Evolutionary conservation across 64 coral and sea anemone genomes (phyloP).

Genomic region (Exaiptasia diaphana): DNA sequence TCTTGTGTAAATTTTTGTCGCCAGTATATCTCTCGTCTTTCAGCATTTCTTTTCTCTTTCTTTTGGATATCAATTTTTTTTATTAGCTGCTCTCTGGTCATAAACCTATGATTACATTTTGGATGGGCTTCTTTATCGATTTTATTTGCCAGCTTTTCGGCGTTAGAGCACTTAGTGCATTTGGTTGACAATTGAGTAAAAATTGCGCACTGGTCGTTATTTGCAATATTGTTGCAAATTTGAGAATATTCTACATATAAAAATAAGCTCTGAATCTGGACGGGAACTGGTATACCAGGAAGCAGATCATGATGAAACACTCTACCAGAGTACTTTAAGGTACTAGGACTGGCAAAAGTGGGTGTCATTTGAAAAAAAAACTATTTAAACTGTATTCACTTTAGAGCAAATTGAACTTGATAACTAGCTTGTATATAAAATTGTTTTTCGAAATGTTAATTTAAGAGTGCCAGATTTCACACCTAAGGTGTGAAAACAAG

Average conservation of each 20-base stretch:
- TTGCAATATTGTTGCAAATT: neutral
- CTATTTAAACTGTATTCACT: too few species aligned
- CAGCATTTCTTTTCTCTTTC: neutral
- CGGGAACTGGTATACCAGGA: too few species aligned
- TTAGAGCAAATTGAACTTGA: too few species aligned
- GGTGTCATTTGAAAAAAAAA: too few species aligned
- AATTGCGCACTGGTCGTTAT: neutral
- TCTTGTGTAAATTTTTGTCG: neutral
- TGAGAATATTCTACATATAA: neutral
- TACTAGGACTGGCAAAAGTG: too few species aligned
- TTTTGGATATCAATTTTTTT: neutral
- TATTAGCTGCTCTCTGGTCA: neutral
- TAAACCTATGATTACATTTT: neutral
- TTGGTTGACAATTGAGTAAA: neutral
- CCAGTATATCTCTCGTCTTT: conserved; percentile 38
- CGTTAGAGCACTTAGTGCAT: neutral
- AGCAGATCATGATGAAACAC: too few species aligned
- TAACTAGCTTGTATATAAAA: too few species aligned
- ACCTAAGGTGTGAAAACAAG: too few species aligned
- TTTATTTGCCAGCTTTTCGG: neutral
- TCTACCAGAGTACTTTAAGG: too few species aligned
- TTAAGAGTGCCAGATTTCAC: too few species aligned
- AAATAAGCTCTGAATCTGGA: too few species aligned
- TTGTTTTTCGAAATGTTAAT: too few species aligned
- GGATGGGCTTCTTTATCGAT: neutral